Conservation (phyloP, 2,797 vertebrate species). For the Taeniopygia guttata region DNA sequence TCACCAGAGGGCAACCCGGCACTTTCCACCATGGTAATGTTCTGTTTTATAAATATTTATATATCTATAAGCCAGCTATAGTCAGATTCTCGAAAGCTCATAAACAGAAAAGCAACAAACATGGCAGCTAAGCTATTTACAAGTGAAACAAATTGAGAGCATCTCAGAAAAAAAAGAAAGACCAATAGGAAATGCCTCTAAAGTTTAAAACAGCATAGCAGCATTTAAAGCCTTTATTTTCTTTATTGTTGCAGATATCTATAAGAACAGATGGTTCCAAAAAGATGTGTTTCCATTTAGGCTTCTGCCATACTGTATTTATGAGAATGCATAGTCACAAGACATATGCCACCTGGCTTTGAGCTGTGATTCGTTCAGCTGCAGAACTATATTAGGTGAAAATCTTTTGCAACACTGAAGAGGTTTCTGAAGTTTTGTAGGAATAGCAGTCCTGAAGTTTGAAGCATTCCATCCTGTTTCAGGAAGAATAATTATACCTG, state of each 20-base stretch:
- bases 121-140: background rate
- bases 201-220: background rate
- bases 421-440: background rate
- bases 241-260: constrained; percentile 53
- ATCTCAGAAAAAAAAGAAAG: background rate
- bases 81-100: background rate
- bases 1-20: background rate
- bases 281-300: constrained; percentile 47
- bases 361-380: constrained; percentile 10
- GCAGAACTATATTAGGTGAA: background rate
- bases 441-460: background rate
- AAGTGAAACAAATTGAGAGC: background rate
- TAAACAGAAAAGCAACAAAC: background rate
- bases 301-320: constrained; percentile 35
- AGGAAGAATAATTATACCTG: background rate
- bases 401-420: background rate
- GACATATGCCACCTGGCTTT: constrained; percentile 37
- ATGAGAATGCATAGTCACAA: constrained; percentile 27
- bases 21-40: background rate
- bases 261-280: constrained; percentile 53
- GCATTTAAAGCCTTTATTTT: constrained; percentile 17
- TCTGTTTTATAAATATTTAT: constrained; percentile 2
- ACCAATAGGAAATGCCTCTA: background rate
- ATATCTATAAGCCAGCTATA: background rate
- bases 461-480: background rate